Base-by-base conservation (phyloP, 2,797 vertebrate species). In the Lagodon rhomboides region DNA sequence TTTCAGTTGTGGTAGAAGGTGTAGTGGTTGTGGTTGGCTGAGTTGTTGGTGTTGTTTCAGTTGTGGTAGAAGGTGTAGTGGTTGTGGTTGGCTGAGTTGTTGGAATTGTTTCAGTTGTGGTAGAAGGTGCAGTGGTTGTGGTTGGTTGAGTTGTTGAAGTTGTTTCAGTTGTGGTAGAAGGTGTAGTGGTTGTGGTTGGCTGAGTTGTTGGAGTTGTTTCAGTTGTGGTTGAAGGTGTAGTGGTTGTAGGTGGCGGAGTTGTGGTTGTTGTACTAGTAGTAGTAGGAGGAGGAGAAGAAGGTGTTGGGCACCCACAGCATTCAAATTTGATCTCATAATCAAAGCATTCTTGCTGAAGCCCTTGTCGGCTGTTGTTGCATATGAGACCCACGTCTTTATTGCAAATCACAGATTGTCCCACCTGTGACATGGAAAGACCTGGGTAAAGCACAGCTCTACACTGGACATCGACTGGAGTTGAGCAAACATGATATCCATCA, bases 321-420 rank as follows among this genome's bases (percentile, higher is more conserved):
- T 72, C 53, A 10, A 90, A 58, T 47, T 15, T 54, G 1, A 90
- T 79, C 34, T 90, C 77, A 56, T 91, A 91, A 69, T 91, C 82
- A 30, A 89, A 85, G 65, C 88, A 91, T 5, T 79, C 15, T 27
- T 69, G 53, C 3, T 46, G 50, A 38, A 75, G n/a, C 0, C 68
- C 80, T 82, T 91, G 91, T 9, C 82, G 68, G 43, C 77, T 80
- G 75, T 92, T 92, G 7, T 55, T 16, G 41, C 90, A 91, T 23
- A 79, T 25, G 5, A 89, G 73, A 49, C 87, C 87, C 2, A 66
- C 69, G 3, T 77, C 9, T 77, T 68, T 78, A 30, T 72, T 72
- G 47, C 87, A 89, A 12, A 23, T 79, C 13, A 85, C 75, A 66
- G 1, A 6, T 62, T 87, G 82, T 59, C 86, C 86, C 12, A 86